phyloP scores from a whole-genome alignment of 2,797 vertebrate genomes.

The Parambassis ranga region DNA sequence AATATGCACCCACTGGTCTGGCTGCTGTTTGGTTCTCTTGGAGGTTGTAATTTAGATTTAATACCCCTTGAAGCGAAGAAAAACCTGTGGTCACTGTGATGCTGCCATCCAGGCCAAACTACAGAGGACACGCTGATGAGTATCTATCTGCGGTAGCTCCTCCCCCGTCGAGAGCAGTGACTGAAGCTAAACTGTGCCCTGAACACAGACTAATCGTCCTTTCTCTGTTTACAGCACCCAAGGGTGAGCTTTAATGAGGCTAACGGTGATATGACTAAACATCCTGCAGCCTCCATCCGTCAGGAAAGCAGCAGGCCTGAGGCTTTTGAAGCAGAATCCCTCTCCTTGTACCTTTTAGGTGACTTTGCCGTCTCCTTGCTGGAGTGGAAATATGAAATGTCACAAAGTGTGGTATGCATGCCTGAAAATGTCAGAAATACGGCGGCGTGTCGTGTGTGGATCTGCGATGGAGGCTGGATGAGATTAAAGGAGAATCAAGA shows the following conservation, averaged over 20 bases:
- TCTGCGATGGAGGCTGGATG: constrained; percentile 2
- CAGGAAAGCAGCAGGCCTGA: constrained; percentile 33
- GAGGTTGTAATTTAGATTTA: not conserved
- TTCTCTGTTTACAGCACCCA: constrained; percentile 50
- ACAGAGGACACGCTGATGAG: constrained; percentile 24
- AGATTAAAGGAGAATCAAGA: constrained; percentile 28
- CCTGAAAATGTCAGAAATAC: constrained; percentile 38
- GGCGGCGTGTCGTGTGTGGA: not conserved
- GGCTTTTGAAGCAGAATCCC: constrained; percentile 7
- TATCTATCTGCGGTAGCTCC: not conserved
- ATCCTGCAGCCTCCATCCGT: constrained; percentile 41
- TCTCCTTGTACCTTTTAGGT: constrained; percentile 30
- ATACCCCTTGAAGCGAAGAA: not conserved
- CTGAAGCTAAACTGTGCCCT: constrained; percentile 24
- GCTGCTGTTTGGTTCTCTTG: not conserved
- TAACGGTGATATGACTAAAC: constrained; percentile 48
- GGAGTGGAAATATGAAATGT: constrained; percentile 42
- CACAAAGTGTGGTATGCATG: constrained; percentile 15
- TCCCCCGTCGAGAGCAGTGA: constrained; percentile 16
- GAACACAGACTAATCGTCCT: constrained; percentile 45
- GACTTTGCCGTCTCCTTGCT: constrained; percentile 36
- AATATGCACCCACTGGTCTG: no score
- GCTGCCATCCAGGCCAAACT: constrained; percentile 1
- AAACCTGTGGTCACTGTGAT: not conserved
- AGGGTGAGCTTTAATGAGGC: constrained; percentile 57